Conservation (phyloP, 2,113 vertebrate species). For the Sebastes schlegelii region DNA sequence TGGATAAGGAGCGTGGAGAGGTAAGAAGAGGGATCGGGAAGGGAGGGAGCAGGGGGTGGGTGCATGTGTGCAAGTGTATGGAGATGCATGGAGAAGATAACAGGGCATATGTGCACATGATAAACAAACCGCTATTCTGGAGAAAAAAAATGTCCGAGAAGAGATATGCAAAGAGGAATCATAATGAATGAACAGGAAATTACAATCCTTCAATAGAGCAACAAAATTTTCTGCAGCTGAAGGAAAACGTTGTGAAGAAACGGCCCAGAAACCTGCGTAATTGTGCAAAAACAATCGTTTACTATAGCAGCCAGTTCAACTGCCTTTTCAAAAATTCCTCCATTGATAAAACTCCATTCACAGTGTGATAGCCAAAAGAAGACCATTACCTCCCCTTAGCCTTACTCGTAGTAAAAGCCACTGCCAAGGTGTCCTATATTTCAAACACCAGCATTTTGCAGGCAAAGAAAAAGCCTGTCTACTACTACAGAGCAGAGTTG, state of each 20-base stretch:
- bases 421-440: slow-evolving; percentile 68
- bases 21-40: slow-evolving; percentile 64
- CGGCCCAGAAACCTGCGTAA: not conserved
- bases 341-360: slow-evolving; percentile 49
- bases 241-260: not conserved
- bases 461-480: slow-evolving; percentile 34
- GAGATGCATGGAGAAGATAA: slow-evolving; percentile 25
- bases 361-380: slow-evolving; percentile 35
- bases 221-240: not conserved
- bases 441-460: slow-evolving; percentile 54
- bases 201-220: not conserved
- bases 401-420: slow-evolving; percentile 60
- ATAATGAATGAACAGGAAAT: not conserved
- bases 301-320: not conserved
- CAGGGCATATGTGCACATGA: slow-evolving; percentile 32
- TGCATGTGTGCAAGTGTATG: slow-evolving; percentile 43
- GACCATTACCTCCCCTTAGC: not conserved
- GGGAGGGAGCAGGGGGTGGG: slow-evolving; percentile 44
- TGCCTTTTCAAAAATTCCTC: slow-evolving; percentile 5
- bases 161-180: not conserved
- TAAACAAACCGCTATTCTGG: slow-evolving; percentile 26
- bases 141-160: slow-evolving; percentile 11
- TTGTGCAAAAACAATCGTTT: not conserved
- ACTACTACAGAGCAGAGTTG: slow-evolving; percentile 55
- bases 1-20: slow-evolving; percentile 74